A percentile compares a stretch with the other conserved stretches of the same genome.
These are phyloP conservation scores for Dascyllus trimaculatus DNA, from an alignment of 2,113 vertebrate species.

Conservation along the genomic window DNA sequence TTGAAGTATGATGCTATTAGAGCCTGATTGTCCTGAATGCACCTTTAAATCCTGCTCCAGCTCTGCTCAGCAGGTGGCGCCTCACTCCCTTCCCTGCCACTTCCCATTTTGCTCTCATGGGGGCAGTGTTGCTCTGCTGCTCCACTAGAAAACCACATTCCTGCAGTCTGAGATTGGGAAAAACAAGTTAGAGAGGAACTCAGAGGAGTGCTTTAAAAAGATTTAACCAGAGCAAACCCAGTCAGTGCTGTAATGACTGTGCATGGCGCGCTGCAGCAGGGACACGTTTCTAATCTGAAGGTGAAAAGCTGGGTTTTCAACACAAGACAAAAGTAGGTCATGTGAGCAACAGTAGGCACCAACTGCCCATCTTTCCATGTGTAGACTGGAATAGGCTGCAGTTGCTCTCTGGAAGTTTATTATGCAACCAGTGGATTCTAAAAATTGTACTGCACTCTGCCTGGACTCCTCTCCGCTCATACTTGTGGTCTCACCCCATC, in stretches of 20 bases:
- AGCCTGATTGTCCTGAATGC: neutral
- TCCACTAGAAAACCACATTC: slow-evolving; percentile 63
- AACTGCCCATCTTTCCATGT: slow-evolving; percentile 14
- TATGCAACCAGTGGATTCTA: slow-evolving; percentile 74
- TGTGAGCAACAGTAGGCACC: slow-evolving; percentile 4
- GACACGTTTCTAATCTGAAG: neutral
- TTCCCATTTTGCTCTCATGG: slow-evolving; percentile 45
- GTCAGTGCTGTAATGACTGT: slow-evolving; percentile 3
- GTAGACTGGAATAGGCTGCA: slow-evolving; percentile 42
- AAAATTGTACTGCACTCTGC: slow-evolving; percentile 71
- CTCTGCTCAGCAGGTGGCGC: slow-evolving; percentile 68
- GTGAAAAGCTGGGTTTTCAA: neutral
- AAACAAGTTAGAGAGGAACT: slow-evolving; percentile 39
- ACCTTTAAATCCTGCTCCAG: neutral
- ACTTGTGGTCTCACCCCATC: slow-evolving; percentile 73
- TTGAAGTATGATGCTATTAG: neutral
- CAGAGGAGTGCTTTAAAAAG: slow-evolving; percentile 22
- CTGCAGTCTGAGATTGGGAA: slow-evolving; percentile 62
- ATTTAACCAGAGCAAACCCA: slow-evolving; percentile 21
- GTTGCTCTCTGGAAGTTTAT: slow-evolving; percentile 55
- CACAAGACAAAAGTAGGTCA: slow-evolving; percentile 36
- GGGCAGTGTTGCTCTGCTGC: slow-evolving; percentile 78
- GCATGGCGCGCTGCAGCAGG: neutral
- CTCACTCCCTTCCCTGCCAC: fast-evolving
- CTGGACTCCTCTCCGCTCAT: slow-evolving; percentile 72